A percentile compares a stretch with the other conserved stretches of the same genome.
These are phyloP conservation scores for Notocelia uddmanniana DNA, from an alignment of 2,888 invertebrate genomes.

Conservation along the genomic window DNA sequence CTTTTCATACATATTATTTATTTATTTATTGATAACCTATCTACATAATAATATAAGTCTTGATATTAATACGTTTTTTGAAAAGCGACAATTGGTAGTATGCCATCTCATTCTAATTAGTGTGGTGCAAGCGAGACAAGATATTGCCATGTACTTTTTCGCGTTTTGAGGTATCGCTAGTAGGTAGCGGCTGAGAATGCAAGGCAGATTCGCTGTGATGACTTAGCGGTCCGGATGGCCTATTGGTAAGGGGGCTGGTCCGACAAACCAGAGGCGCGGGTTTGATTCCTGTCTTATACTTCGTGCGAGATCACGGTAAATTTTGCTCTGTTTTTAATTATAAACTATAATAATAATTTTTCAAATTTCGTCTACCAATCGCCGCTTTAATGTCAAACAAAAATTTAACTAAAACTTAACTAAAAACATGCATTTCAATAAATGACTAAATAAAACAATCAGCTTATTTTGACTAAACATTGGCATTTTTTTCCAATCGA, in stretches of 20 bases:
- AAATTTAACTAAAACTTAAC: conserved; percentile 37
- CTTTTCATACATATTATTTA: background rate
- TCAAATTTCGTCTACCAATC: too few species aligned
- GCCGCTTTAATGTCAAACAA: conserved; percentile 14
- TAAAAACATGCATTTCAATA: conserved; percentile 39
- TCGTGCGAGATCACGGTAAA: too few species aligned
- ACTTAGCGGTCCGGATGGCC: too few species aligned
- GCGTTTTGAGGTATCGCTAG: too few species aligned
- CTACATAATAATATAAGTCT: conserved; percentile 27
- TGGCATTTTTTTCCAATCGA: background rate
- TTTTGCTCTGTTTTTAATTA: too few species aligned
- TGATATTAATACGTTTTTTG: conserved; percentile 28
- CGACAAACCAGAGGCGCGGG: too few species aligned
- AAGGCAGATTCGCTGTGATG: too few species aligned
- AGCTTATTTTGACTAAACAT: background rate
- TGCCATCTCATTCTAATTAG: background rate
- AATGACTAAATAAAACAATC: conserved; percentile 33
- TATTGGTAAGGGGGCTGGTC: too few species aligned
- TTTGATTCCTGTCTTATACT: too few species aligned
- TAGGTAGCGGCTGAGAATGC: too few species aligned
- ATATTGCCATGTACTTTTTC: too few species aligned
- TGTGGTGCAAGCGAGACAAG: background rate
- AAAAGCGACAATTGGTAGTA: background rate
- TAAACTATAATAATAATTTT: too few species aligned
- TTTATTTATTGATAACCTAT: conserved; percentile 22